Evolutionary conservation across 2,888 invertebrate genomes (phyloP).

Genomic region (Amphipyra berbera): DNA sequence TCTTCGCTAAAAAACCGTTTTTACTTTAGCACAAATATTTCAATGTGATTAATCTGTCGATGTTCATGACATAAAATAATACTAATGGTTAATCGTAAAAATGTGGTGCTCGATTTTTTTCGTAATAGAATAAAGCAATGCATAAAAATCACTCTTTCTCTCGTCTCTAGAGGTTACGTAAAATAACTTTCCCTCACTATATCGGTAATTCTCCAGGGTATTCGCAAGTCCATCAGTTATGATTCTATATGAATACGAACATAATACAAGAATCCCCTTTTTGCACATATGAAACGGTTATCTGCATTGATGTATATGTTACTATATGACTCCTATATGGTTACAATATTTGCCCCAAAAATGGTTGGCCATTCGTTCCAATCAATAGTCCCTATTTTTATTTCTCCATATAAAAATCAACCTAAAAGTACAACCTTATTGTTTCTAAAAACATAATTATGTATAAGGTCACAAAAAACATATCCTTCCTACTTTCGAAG

Average conservation of each 20-base stretch:
- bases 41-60: neutral
- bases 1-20: slow-evolving; percentile 4
- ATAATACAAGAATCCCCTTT: neutral
- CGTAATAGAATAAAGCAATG: slow-evolving; percentile 22
- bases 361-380: neutral
- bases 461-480: neutral
- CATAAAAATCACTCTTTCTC: slow-evolving; percentile 41
- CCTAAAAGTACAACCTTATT: too few relatives aligned
- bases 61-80: neutral
- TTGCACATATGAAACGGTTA: slow-evolving; percentile 15
- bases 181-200: slow-evolving; percentile 59
- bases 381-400: neutral
- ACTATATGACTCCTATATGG: too few relatives aligned
- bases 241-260: slow-evolving; percentile 24
- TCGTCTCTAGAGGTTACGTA: slow-evolving; percentile 40
- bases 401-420: neutral
- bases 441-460: too few relatives aligned
- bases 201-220: slow-evolving; percentile 39
- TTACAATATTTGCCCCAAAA: too few relatives aligned
- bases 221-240: slow-evolving; percentile 27
- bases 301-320: too few relatives aligned
- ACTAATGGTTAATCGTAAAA: slow-evolving; percentile 7
- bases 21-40: neutral
- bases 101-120: slow-evolving; percentile 1
- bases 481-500: neutral